Evolutionary conservation across 2,113 vertebrate genomes (phyloP).

Genomic region (Bungarus multicinctus): DNA sequence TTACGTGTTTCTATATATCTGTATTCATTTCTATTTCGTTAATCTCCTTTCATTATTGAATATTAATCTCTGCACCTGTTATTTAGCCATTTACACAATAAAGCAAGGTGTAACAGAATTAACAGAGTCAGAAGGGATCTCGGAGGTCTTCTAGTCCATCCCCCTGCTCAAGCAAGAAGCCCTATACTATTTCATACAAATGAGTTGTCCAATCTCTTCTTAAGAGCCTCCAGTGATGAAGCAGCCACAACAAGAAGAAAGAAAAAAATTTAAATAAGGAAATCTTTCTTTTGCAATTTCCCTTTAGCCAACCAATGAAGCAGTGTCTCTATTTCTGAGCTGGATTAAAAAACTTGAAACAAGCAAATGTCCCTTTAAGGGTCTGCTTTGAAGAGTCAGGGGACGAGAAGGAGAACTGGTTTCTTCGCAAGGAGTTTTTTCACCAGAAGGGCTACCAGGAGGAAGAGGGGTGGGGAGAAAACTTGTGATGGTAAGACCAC

Average conservation of each 20-base stretch:
- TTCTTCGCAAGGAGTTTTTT: neutral
- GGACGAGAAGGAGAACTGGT: fast-evolving
- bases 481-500: neutral
- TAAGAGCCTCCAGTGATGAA: neutral
- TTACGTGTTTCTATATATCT: no score
- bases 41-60: no score
- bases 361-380: neutral
- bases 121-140: neutral
- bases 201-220: neutral
- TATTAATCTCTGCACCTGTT: no score
- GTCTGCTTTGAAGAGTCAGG: neutral
- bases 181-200: neutral
- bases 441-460: neutral
- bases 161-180: neutral
- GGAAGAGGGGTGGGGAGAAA: neutral
- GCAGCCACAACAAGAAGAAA: neutral
- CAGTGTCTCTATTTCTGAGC: neutral
- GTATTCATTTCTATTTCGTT: no score
- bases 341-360: neutral
- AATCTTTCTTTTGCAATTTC: neutral
- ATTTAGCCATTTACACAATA: no score
- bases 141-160: neutral
- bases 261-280: neutral
- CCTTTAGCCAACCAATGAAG: neutral
- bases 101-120: neutral